A percentile compares a stretch with the other conserved stretches of the same genome.
phyloP scores from a whole-genome alignment of 2,113 vertebrate species.

The Herpetotheres cachinnans region DNA sequence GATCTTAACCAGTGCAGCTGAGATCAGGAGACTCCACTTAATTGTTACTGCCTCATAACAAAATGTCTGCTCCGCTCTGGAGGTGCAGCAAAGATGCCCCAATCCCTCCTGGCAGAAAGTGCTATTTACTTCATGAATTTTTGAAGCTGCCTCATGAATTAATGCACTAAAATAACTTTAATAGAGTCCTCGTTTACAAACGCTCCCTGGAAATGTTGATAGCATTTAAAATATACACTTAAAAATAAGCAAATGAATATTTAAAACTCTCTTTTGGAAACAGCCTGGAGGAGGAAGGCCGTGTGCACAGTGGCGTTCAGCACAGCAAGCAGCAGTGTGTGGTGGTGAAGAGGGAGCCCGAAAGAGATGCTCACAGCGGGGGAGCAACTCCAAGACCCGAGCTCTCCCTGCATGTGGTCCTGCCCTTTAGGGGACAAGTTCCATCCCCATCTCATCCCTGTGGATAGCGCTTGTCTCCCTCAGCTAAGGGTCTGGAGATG shows the following conservation, averaged over 20 bases:
- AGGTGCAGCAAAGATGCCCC: not conserved
- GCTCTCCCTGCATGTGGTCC: accelerated
- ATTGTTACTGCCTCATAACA: not conserved
- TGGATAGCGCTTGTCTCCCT: not conserved
- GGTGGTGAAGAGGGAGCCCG: not conserved
- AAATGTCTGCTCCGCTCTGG: conserved; percentile 37
- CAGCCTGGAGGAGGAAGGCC: not conserved
- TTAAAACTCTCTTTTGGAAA: not conserved
- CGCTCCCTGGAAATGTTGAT: not conserved
- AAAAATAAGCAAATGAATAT: conserved; percentile 34
- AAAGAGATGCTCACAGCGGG: not conserved
- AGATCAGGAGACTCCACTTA: conserved; percentile 4
- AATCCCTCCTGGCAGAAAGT: conserved; percentile 28
- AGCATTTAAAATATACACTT: conserved; percentile 38
- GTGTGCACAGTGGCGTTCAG: not conserved
- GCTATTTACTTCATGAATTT: conserved; percentile 64
- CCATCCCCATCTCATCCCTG: not conserved
- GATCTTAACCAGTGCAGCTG: not conserved
- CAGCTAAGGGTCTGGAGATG: not conserved
- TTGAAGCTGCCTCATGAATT: conserved; percentile 69
- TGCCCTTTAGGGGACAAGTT: not conserved
- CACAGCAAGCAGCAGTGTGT: not conserved
- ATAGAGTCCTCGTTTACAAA: conserved; percentile 44
- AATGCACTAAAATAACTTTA: conserved; percentile 58
- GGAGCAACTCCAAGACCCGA: not conserved